A percentile compares a stretch with the other conserved stretches of the same genome.
Evolutionary conservation across 1,140 invertebrate genomes (phyloP).

Genomic region (Caerostris extrusa): DNA sequence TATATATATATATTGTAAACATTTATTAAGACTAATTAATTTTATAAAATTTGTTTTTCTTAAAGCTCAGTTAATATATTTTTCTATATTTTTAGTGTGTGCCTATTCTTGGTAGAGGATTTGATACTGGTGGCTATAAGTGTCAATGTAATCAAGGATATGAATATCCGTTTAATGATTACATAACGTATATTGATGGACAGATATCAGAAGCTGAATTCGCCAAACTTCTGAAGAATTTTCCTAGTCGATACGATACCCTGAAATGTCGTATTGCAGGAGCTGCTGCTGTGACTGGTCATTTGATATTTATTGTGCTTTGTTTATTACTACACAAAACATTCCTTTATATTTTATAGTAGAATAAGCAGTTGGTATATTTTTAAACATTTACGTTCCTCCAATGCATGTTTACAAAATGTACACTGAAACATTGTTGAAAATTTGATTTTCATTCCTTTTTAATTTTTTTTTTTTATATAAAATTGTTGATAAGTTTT

Average conservation of each 20-base stretch:
- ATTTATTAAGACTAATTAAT: no score
- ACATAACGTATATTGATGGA: conserved; percentile 97
- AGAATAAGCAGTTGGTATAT: neutral
- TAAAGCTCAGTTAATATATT: no score
- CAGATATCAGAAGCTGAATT: conserved; percentile 98
- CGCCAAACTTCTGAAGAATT: conserved; percentile 90
- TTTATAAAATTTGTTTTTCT: no score
- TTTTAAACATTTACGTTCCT: conserved; percentile 6
- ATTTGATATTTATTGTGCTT: conserved; percentile 55
- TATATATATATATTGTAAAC: no score
- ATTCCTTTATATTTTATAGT: conserved; percentile 27
- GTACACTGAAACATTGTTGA: neutral
- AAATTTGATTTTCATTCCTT: neutral
- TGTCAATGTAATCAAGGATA: conserved; percentile 98
- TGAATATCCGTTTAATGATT: conserved; percentile 98
- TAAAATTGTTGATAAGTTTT: neutral
- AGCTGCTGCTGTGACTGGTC: neutral
- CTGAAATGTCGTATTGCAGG: conserved; percentile 92
- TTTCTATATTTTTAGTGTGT: conserved; percentile 87
- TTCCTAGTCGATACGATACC: conserved; percentile 82
- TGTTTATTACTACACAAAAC: conserved; percentile 47
- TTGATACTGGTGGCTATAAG: conserved; percentile 97
- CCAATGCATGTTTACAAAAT: neutral
- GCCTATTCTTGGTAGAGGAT: conserved; percentile 94
- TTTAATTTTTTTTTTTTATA: neutral